These are phyloP conservation scores for Graphium colonna DNA, from an alignment of 2,888 invertebrate genomes.

Conservation along the genomic window DNA sequence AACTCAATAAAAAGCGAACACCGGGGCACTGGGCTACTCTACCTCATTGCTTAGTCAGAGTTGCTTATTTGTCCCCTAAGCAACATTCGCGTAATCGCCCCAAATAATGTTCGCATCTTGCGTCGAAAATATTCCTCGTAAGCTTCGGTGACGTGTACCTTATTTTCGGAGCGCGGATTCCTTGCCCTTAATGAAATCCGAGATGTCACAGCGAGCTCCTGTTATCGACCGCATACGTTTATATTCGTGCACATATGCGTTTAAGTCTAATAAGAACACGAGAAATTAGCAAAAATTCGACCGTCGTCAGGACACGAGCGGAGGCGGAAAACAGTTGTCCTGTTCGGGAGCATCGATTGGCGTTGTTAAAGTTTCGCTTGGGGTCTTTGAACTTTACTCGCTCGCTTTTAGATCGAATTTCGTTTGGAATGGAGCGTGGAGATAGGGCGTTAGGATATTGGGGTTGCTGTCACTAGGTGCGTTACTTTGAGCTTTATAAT, in stretches of 20 bases:
- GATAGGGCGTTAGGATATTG: constrained; percentile 3
- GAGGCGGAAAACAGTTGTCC: constrained; percentile 73
- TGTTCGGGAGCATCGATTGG: constrained; percentile 76
- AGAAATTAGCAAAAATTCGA: constrained; percentile 57
- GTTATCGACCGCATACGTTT: constrained; percentile 44
- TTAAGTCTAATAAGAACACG: constrained; percentile 17
- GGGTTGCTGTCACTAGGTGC: constrained; percentile 25
- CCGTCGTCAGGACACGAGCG: constrained; percentile 55
- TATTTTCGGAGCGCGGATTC: constrained; percentile 39
- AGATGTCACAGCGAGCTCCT: constrained; percentile 39
- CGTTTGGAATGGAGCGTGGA: not conserved
- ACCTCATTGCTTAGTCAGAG: not conserved
- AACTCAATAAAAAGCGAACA: no score
- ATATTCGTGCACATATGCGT: constrained; percentile 27
- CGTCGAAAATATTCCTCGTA: constrained; percentile 33
- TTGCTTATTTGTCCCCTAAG: not conserved
- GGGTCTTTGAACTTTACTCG: constrained; percentile 28
- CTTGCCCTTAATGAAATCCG: constrained; percentile 48
- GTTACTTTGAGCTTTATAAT: constrained; percentile 35
- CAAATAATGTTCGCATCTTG: not conserved
- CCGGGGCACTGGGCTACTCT: no score
- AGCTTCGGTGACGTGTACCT: constrained; percentile 45
- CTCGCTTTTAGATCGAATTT: not conserved
- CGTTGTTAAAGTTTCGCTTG: constrained; percentile 33
- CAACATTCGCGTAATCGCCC: not conserved